phyloP scores from a whole-genome alignment of 2,113 vertebrate genomes.

The Melanocharis versteri region DNA sequence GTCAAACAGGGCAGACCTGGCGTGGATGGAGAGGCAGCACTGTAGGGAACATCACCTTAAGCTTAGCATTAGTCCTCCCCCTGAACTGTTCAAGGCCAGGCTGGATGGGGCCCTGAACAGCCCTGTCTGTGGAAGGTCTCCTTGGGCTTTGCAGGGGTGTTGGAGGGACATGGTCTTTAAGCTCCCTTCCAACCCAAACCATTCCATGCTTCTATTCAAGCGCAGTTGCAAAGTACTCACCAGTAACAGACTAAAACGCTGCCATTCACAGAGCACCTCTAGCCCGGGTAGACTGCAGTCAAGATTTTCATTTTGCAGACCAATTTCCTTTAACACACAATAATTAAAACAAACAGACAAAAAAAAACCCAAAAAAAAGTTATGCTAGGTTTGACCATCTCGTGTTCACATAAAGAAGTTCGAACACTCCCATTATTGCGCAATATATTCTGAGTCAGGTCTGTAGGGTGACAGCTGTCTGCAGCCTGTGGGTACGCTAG shows the following conservation, averaged over 20 bases:
- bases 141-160: background rate
- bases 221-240: background rate
- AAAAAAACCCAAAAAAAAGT: background rate
- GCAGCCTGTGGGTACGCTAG: rapidly evolving
- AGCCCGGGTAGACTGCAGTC: background rate
- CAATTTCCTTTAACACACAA: background rate
- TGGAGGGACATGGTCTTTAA: background rate
- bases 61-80: background rate
- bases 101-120: background rate
- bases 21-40: background rate
- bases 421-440: background rate
- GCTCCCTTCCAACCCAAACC: background rate
- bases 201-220: rapidly evolving
- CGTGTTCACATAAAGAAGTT: rapidly evolving
- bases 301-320: background rate
- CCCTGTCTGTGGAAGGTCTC: background rate
- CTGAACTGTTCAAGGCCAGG: background rate
- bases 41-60: background rate
- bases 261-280: rapidly evolving
- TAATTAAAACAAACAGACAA: background rate
- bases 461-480: background rate
- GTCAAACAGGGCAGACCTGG: background rate
- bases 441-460: background rate
- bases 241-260: rapidly evolving
- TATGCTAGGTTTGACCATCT: background rate